A percentile compares a stretch with the other conserved stretches of the same genome.
phyloP scores from a whole-genome alignment of 1,140 invertebrate species.

The Dinoponera quadriceps region DNA sequence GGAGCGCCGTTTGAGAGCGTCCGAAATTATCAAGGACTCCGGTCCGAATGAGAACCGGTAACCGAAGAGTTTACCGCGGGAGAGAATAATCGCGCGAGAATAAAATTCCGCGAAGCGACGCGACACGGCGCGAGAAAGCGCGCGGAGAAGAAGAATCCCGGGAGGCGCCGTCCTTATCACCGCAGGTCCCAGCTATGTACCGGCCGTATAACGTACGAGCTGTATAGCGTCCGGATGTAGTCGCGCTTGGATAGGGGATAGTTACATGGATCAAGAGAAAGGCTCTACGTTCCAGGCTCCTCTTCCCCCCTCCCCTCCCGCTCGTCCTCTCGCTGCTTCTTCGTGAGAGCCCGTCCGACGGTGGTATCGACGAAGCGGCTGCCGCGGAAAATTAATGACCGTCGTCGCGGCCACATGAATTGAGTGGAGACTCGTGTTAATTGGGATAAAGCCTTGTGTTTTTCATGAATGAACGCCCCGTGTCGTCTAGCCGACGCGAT shows the following conservation, averaged over 20 bases:
- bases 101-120: neutral
- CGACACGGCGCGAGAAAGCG: neutral
- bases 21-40: too few species aligned
- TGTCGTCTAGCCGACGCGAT: conserved; percentile 68
- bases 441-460: conserved; percentile 78
- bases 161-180: conserved; percentile 56
- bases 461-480: conserved; percentile 79
- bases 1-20: too few species aligned
- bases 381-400: conserved; percentile 72
- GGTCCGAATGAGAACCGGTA: too few species aligned
- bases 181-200: conserved; percentile 36
- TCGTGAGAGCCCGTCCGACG: neutral
- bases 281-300: conserved; percentile 48
- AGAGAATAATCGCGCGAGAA: neutral
- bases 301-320: conserved; percentile 5
- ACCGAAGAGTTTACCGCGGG: too few species aligned
- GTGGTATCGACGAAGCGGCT: conserved; percentile 53
- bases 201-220: conserved; percentile 63
- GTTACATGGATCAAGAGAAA: conserved; percentile 73
- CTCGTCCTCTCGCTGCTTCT: neutral
- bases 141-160: conserved; percentile 1
- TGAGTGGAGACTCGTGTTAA: conserved; percentile 79
- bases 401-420: conserved; percentile 64
- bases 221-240: conserved; percentile 64
- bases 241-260: conserved; percentile 70